phyloP scores from a whole-genome alignment of 2,888 invertebrate genomes.

The Parasteatoda lunata region DNA sequence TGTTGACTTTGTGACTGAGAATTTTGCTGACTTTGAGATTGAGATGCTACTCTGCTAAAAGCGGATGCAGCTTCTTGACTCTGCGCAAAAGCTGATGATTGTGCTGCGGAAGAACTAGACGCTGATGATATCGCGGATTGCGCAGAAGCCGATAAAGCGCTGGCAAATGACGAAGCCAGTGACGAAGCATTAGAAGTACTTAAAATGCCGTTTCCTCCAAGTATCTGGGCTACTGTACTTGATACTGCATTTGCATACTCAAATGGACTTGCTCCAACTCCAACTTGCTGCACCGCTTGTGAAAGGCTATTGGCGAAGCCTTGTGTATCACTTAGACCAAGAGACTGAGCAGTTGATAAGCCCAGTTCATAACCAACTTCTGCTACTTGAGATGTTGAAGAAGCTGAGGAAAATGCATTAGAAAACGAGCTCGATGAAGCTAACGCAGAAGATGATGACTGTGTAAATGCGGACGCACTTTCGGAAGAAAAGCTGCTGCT shows the following conservation, averaged over 20 bases:
- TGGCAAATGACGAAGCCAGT: constrained; percentile 16
- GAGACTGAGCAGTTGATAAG: not conserved
- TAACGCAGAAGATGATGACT: not conserved
- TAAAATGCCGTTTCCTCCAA: not conserved
- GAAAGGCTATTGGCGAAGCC: constrained; percentile 6
- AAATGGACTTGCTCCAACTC: constrained; percentile 1
- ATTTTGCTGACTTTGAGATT: not conserved
- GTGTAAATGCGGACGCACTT: not conserved
- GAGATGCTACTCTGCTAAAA: constrained; percentile 2
- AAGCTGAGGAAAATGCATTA: constrained; percentile 23
- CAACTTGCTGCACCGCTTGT: constrained; percentile 2
- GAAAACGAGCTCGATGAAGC: constrained; percentile 16
- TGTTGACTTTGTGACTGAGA: not conserved
- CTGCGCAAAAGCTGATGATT: constrained; percentile 4
- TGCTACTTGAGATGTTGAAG: constrained; percentile 1
- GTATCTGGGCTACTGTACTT: constrained; percentile 3
- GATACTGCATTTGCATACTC: constrained; percentile 17
- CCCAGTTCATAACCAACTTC: constrained; percentile 2
- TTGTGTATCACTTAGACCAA: not conserved
- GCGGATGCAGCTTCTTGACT: constrained; percentile 8
- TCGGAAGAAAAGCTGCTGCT: constrained; percentile 7
- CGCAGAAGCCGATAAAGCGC: not conserved
- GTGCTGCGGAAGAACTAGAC: not conserved
- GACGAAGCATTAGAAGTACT: constrained; percentile 6
- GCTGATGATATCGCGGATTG: not conserved